Conservation (phyloP, 1,140 invertebrate genomes). For the Capitella teleta region DNA sequence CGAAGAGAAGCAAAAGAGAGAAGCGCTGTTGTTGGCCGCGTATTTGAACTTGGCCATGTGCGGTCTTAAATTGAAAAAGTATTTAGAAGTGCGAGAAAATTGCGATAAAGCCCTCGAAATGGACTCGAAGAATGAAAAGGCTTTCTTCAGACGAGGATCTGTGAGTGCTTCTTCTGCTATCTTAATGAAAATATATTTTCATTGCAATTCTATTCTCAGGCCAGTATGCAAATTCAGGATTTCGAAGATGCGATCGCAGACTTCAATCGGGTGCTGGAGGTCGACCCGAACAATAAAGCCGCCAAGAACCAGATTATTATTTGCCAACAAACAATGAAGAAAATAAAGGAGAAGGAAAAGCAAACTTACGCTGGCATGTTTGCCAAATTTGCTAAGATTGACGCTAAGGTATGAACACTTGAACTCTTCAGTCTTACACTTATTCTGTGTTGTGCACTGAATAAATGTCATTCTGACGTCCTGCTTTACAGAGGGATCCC, state of each 20-base stretch:
- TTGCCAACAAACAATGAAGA: slow-evolving; percentile 63
- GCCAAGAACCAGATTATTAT: slow-evolving; percentile 64
- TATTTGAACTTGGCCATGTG: slow-evolving; percentile 78
- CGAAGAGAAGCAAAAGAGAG: slow-evolving; percentile 46
- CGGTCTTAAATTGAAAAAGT: slow-evolving; percentile 68
- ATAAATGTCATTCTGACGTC: background rate
- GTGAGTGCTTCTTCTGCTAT: slow-evolving; percentile 29
- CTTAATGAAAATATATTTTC: background rate
- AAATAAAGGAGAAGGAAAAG: slow-evolving; percentile 70
- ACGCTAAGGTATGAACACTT: slow-evolving; percentile 22
- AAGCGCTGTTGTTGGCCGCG: slow-evolving; percentile 56
- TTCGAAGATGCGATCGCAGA: slow-evolving; percentile 64
- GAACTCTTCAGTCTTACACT: background rate
- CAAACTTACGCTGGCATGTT: slow-evolving; percentile 92
- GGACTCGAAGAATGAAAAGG: slow-evolving; percentile 75
- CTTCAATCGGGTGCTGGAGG: slow-evolving; percentile 59
- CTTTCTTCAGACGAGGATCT: slow-evolving; percentile 74
- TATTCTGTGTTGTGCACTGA: background rate
- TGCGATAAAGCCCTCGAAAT: slow-evolving; percentile 61
- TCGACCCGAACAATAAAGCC: slow-evolving; percentile 72
- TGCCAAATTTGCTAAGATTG: slow-evolving; percentile 41
- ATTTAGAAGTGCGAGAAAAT: slow-evolving; percentile 54
- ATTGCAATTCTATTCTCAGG: slow-evolving; percentile 40
- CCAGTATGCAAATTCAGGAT: slow-evolving; percentile 62
- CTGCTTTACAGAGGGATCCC: background rate